phyloP scores from a whole-genome alignment of 1,140 invertebrate species.

The Caenorhabditis remanei region DNA sequence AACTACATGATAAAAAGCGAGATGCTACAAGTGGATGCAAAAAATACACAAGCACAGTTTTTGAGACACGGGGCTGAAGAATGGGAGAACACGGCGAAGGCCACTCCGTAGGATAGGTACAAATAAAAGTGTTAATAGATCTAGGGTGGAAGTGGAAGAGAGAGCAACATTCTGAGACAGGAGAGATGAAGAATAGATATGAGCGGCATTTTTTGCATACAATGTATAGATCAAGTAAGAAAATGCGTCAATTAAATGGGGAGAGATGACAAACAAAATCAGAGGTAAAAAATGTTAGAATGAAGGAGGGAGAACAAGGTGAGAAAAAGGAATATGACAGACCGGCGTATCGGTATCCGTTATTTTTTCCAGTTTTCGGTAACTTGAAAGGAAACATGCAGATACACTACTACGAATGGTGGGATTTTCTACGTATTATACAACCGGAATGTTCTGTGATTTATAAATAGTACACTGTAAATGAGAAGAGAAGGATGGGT shows the following conservation, averaged over 20 bases:
- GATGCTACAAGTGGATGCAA: slow-evolving; percentile 36
- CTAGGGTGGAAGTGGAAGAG: background rate
- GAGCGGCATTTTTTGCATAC: slow-evolving; percentile 26
- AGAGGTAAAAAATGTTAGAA: slow-evolving; percentile 38
- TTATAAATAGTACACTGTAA: slow-evolving; percentile 35
- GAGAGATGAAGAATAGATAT: too few species aligned
- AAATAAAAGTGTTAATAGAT: background rate
- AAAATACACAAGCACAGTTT: slow-evolving; percentile 9
- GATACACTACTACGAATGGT: background rate
- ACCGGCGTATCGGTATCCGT: slow-evolving; percentile 27
- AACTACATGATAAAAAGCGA: slow-evolving; percentile 47
- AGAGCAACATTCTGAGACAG: background rate
- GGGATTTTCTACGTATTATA: background rate
- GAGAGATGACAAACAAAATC: background rate
- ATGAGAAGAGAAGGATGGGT: background rate
- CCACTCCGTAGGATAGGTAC: slow-evolving; percentile 3
- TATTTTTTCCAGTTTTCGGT: background rate
- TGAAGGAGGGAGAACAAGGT: background rate
- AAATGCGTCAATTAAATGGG: slow-evolving; percentile 23
- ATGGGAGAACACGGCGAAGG: background rate
- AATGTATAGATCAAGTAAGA: slow-evolving; percentile 13
- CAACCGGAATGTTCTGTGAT: slow-evolving; percentile 49
- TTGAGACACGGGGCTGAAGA: background rate
- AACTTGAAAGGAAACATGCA: background rate
- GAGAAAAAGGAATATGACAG: slow-evolving; percentile 35